Conservation (phyloP, 2,888 invertebrate genomes). For the Trachelus troglodyta region DNA sequence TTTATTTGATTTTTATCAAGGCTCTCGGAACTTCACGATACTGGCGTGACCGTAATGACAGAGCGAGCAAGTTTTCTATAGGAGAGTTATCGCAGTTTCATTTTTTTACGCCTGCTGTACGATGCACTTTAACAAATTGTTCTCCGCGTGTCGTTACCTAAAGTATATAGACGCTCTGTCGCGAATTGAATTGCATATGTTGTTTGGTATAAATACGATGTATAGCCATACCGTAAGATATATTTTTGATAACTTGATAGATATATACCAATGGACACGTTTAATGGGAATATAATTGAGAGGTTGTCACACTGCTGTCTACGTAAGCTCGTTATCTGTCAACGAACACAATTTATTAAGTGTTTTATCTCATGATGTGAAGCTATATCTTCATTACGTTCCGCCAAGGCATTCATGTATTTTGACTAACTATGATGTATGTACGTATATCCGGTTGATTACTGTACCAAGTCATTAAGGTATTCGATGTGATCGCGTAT, state of each 20-base stretch:
- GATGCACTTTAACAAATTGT: not conserved
- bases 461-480: not conserved
- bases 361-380: not conserved
- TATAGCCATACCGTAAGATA: not conserved
- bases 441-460: not conserved
- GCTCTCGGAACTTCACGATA: not conserved
- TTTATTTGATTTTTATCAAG: constrained; percentile 50
- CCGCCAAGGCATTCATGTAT: not conserved
- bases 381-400: constrained; percentile 7
- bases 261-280: not conserved
- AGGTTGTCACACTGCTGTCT: not conserved
- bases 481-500: not conserved
- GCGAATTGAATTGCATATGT: not conserved
- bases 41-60: not conserved
- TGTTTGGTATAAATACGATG: not conserved
- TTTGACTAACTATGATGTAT: not conserved
- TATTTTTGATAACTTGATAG: not conserved
- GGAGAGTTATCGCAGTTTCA: not conserved
- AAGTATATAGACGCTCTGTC: not conserved
- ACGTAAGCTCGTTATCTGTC: not conserved
- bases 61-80: not conserved
- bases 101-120: not conserved
- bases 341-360: not conserved
- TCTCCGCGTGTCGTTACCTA: not conserved
- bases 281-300: not conserved